Evolutionary conservation across 2,888 invertebrate species (phyloP).

Genomic region (Coenonympha arcania): DNA sequence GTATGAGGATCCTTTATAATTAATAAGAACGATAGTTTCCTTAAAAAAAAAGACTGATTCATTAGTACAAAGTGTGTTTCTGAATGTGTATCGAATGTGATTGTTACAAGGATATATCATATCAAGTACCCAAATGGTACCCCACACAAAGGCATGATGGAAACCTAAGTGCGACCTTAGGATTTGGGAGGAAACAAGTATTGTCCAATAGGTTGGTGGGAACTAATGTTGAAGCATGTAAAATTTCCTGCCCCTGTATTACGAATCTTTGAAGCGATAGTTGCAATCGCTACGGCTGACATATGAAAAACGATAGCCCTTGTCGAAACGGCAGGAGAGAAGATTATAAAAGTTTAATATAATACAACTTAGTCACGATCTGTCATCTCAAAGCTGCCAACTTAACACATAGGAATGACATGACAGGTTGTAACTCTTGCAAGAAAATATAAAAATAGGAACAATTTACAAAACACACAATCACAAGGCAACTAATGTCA

Average conservation of each 20-base stretch:
- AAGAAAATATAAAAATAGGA: too few species aligned
- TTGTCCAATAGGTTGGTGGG: conserved; percentile 21
- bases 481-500: too few species aligned
- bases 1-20: not conserved
- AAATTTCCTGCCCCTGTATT: conserved; percentile 9
- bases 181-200: conserved; percentile 20
- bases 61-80: conserved; percentile 21
- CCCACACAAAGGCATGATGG: conserved; percentile 11
- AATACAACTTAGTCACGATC: too few species aligned
- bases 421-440: too few species aligned
- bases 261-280: conserved; percentile 1
- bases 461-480: too few species aligned
- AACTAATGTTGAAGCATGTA: conserved; percentile 4
- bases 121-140: conserved; percentile 3
- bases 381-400: too few species aligned
- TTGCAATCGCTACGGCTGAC: not conserved
- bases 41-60: conserved; percentile 17
- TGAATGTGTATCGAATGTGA: conserved; percentile 16
- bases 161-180: conserved; percentile 2
- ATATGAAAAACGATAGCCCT: too few species aligned
- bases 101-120: conserved; percentile 12
- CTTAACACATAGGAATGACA: too few species aligned
- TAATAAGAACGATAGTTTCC: not conserved
- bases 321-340: too few species aligned
- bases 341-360: too few species aligned